Conservation (phyloP, 2,888 invertebrate species). For the Melanostoma mellinum region DNA sequence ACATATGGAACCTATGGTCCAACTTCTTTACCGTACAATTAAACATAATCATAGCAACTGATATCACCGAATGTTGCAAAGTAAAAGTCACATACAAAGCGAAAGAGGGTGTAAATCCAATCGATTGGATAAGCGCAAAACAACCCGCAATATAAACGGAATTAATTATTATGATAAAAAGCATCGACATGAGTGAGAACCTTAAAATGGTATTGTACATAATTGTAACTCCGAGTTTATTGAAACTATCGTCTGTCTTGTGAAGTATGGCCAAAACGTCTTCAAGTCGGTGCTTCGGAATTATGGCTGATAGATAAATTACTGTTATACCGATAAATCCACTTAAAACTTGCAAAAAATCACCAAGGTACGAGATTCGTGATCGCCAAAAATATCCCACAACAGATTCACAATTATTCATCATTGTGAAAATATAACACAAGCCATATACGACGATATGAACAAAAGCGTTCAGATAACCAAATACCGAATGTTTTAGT, state of each 20-base stretch:
- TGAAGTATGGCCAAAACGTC: constrained; percentile 77
- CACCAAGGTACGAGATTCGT: constrained; percentile 79
- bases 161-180: constrained; percentile 76
- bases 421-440: constrained; percentile 78
- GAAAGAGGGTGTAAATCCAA: constrained; percentile 75
- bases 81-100: constrained; percentile 79
- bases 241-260: constrained; percentile 77
- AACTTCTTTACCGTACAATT: constrained; percentile 77
- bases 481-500: constrained; percentile 77
- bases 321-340: constrained; percentile 80
- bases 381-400: constrained; percentile 81
- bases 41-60: constrained; percentile 77
- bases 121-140: constrained; percentile 76
- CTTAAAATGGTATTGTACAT: constrained; percentile 79
- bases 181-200: constrained; percentile 76
- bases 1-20: constrained; percentile 79
- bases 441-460: constrained; percentile 76
- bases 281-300: constrained; percentile 78
- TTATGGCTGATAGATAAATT: constrained; percentile 78
- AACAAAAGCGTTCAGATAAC: constrained; percentile 77
- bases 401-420: constrained; percentile 79
- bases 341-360: constrained; percentile 79
- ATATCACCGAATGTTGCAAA: constrained; percentile 79
- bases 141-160: constrained; percentile 77
- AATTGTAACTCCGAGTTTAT: constrained; percentile 78